phyloP scores from a whole-genome alignment of 2,113 vertebrate genomes.

The Tetrao urogallus region DNA sequence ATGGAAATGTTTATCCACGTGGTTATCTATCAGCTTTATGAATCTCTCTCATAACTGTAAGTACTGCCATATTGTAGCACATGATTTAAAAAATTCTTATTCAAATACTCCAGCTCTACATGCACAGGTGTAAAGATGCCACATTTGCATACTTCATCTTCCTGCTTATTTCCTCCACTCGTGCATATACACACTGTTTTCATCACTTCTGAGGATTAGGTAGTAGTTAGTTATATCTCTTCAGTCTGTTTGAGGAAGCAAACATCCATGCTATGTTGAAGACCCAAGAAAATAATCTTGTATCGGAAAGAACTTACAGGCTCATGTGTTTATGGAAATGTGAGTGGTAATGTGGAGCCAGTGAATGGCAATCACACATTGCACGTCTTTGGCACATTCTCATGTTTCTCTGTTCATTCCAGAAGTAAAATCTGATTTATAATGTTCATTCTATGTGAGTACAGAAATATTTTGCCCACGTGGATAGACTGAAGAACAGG shows the following conservation, averaged over 20 bases:
- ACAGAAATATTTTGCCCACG: not conserved
- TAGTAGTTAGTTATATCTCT: not conserved
- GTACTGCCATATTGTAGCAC: not conserved
- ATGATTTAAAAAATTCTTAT: not conserved
- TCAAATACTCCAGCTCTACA: not conserved
- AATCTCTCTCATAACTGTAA: not conserved
- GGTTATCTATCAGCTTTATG: not conserved
- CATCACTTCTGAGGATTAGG: not conserved
- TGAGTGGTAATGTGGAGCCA: not conserved
- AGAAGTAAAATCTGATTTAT: not conserved
- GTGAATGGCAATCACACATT: not conserved
- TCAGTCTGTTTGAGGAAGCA: not conserved
- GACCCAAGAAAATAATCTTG: not conserved
- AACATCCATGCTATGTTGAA: not conserved
- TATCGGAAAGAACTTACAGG: not conserved
- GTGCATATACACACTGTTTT: not conserved
- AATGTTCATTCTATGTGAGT: not conserved
- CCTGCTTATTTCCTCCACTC: not conserved
- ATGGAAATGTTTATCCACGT: not conserved
- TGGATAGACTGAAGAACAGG: not conserved
- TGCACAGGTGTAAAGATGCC: not conserved
- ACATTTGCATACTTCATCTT: not conserved
- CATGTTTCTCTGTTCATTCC: not conserved
- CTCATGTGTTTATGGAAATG: not conserved
- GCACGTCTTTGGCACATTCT: not conserved